Conservation (phyloP, 1,140 invertebrate species). For the Temnothorax longispinosus region DNA sequence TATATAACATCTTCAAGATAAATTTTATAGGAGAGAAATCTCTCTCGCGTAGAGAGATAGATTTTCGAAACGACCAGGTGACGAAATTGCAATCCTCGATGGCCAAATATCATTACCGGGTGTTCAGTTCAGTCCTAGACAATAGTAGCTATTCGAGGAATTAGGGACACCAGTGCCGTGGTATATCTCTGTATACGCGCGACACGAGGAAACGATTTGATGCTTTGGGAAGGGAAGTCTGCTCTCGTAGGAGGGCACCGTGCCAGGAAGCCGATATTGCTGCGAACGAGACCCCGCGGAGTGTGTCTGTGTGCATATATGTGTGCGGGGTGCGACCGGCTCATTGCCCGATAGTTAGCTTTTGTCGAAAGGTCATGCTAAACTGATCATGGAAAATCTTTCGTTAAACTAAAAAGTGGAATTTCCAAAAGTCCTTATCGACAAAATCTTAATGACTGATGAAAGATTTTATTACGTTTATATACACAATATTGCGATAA, state of each 20-base stretch:
- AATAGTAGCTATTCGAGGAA: constrained; percentile 68
- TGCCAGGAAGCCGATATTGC: constrained; percentile 76
- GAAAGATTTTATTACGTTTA: neutral
- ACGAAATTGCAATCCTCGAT: constrained; percentile 7
- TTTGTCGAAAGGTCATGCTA: constrained; percentile 38
- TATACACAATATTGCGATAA: neutral
- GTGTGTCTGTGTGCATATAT: constrained; percentile 15
- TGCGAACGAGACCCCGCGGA: constrained; percentile 64
- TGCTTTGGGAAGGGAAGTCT: constrained; percentile 77
- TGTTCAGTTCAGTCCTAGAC: constrained; percentile 61
- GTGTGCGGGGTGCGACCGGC: constrained; percentile 42
- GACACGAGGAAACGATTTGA: constrained; percentile 76
- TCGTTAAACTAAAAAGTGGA: neutral
- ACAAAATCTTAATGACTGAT: neutral
- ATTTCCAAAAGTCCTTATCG: neutral
- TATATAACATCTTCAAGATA: neutral
- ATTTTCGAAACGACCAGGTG: neutral
- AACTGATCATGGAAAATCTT: constrained; percentile 7
- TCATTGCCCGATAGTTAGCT: constrained; percentile 43
- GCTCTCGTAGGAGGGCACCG: constrained; percentile 75
- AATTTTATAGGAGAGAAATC: neutral
- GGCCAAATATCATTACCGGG: neutral
- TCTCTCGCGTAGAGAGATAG: neutral
- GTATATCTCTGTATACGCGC: constrained; percentile 53
- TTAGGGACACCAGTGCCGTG: constrained; percentile 66